Base-by-base conservation (phyloP, 2,113 vertebrate genomes). In the Loxodonta africana region DNA sequence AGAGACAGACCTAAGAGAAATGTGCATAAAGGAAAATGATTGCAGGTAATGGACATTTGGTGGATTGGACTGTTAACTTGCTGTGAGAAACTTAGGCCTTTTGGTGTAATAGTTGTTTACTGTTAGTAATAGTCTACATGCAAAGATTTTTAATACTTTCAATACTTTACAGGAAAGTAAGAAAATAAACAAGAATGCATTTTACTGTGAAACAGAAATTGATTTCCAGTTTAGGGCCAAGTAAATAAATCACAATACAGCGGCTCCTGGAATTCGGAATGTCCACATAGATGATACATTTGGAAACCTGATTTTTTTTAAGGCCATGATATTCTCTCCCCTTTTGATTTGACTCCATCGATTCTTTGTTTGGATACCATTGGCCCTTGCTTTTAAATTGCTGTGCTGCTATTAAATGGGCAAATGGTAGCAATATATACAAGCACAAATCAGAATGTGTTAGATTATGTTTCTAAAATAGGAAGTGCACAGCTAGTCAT, bases 131-230 rank as follows among this genome's bases (percentile, higher is more conserved):
- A 48, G 11, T 65, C 21, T 62, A 44, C 0, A 8, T 80, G 30
- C 53, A 92, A 57, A 44, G 71, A 60, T 41, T 51, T 92, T 67
- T 63, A 90, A 80, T 51, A 90, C 84, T 41, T 83, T 69, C 41
- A 88, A 10, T 76, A 60, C 3, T 83, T 91, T 86, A 85, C 5
- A 37, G 44, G 74, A 67, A 97, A 90, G 25, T 51, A 88, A 90
- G 96, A 97, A 67, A 95, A 90, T 91, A 88, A 84, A 77, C 25
- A 95, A 46, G 46, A 73, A 63, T 57, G 78, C n/a, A 63, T 62
- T 53, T 85, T 83, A 11, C n/a, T 90, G 51, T 82, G 53, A 95
- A 94, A 85, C 28, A 94, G 6, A 91, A 82, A 82, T 17, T 92
- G 77, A 77, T 23, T 51, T 95, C 7, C 3, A 90, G 4, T 18